phyloP scores from a whole-genome alignment of 1,140 invertebrate species.

The Berghia stephanieae region DNA sequence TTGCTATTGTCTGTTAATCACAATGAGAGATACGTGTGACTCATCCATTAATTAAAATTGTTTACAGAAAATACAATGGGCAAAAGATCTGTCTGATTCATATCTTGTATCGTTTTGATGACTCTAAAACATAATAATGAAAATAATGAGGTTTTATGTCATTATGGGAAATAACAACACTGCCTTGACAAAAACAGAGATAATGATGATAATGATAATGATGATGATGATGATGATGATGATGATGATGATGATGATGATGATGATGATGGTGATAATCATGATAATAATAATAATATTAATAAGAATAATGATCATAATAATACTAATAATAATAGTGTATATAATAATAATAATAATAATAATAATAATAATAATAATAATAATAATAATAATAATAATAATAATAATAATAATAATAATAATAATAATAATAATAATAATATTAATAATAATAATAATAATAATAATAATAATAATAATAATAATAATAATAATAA shows the following conservation, averaged over 20 bases:
- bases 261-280: background rate
- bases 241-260: background rate
- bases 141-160: background rate
- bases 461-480: background rate
- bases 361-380: background rate
- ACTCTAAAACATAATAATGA: background rate
- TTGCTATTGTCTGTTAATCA: no score
- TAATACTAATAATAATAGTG: background rate
- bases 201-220: background rate
- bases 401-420: background rate
- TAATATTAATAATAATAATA: slow-evolving; percentile 4
- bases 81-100: no score
- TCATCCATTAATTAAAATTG: no score
- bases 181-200: background rate
- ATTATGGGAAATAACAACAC: background rate
- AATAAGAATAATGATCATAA: background rate
- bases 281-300: background rate
- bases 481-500: background rate
- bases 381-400: background rate
- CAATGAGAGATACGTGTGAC: no score
- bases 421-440: background rate
- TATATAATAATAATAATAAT: background rate
- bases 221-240: background rate
- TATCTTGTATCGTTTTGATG: no score
- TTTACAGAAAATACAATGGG: no score